Percentiles rank a stretch among this genome's conserved stretches.
phyloP scores from a whole-genome alignment of 1,140 invertebrate species.

The Oreohelix idahoensis region DNA sequence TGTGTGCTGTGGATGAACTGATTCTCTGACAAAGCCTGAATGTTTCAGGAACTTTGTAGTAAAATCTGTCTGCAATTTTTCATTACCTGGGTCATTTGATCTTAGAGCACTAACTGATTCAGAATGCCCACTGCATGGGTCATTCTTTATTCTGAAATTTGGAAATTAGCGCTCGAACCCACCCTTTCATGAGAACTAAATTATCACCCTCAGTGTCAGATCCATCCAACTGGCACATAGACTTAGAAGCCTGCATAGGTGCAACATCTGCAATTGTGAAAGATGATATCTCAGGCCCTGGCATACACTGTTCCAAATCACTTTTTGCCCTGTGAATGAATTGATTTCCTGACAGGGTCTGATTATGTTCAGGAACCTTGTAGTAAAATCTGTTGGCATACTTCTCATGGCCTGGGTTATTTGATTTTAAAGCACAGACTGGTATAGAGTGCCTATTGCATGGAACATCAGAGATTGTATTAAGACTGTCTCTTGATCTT shows the following conservation, averaged over 20 bases:
- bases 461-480: neutral
- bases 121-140: neutral
- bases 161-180: slow-evolving; percentile 58
- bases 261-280: neutral
- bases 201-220: slow-evolving; percentile 51
- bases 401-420: slow-evolving; percentile 18
- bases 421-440: neutral
- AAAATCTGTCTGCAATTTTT: slow-evolving; percentile 9
- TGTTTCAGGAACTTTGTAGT: neutral
- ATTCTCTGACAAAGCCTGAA: slow-evolving; percentile 10
- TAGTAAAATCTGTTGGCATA: slow-evolving; percentile 1
- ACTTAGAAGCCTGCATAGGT: slow-evolving; percentile 39
- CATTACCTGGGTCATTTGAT: slow-evolving; percentile 8
- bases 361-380: neutral
- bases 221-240: slow-evolving; percentile 52
- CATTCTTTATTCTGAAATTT: slow-evolving; percentile 54
- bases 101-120: neutral
- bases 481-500: neutral
- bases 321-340: slow-evolving; percentile 36
- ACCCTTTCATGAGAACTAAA: slow-evolving; percentile 61
- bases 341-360: slow-evolving; percentile 34
- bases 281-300: neutral
- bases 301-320: neutral
- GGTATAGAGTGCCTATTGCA: neutral
- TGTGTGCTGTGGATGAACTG: slow-evolving; percentile 42